These are phyloP conservation scores for Indicator indicator DNA, from an alignment of 2,113 vertebrate genomes.

Conservation along the genomic window DNA sequence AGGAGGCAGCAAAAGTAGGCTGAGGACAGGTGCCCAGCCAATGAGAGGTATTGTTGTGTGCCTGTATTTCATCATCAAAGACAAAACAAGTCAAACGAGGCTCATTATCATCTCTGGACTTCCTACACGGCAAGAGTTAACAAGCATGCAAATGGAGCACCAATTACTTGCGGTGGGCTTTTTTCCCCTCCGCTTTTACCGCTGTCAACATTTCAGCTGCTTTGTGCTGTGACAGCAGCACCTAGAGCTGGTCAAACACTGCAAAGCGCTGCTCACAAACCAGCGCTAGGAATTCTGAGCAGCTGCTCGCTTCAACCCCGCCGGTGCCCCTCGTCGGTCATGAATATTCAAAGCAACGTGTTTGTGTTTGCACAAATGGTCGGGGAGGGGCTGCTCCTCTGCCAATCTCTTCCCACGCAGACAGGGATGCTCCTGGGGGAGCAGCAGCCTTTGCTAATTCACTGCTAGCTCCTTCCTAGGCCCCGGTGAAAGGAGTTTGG, in stretches of 20 bases:
- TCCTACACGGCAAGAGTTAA: not conserved
- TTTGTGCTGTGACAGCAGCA: constrained; percentile 4
- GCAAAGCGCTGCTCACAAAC: constrained; percentile 12
- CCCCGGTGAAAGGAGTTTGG: not conserved
- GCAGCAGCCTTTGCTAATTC: not conserved
- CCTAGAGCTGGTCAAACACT: constrained; percentile 18
- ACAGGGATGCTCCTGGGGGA: constrained; percentile 35
- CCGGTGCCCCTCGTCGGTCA: constrained; percentile 31
- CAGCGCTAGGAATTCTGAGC: not conserved
- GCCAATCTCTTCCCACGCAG: constrained; percentile 20
- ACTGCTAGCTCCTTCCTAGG: not conserved
- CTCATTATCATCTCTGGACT: not conserved
- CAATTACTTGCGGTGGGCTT: not conserved
- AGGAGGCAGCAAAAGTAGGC: not conserved
- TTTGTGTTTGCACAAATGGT: constrained; percentile 52
- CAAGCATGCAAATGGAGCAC: not conserved
- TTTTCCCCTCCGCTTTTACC: not conserved
- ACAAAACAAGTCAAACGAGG: not conserved
- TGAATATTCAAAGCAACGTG: constrained; percentile 62
- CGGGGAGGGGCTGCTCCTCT: constrained; percentile 32
- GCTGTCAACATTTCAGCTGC: not conserved
- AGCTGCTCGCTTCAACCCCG: constrained; percentile 39
- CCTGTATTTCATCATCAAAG: not conserved
- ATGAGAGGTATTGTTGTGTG: not conserved
- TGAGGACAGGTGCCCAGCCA: not conserved